These are phyloP conservation scores for Drosophila paracracens DNA, from an alignment of 2,888 invertebrate genomes.

Conservation along the genomic window DNA sequence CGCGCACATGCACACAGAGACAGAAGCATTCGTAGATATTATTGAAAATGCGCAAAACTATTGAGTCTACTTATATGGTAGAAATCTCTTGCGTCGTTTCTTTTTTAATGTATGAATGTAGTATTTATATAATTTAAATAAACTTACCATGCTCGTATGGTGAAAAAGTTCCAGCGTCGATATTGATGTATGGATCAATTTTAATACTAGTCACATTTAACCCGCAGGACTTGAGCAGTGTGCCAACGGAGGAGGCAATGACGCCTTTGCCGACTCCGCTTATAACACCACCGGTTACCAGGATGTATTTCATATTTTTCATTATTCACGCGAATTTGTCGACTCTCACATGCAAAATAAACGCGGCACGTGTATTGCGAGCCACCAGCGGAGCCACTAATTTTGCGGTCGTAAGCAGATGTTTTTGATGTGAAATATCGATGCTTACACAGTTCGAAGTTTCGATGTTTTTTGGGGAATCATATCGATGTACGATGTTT, in stretches of 20 bases:
- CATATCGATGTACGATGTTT: background rate
- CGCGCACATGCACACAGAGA: background rate
- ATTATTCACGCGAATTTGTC: background rate
- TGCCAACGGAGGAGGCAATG: constrained; percentile 97
- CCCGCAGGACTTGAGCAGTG: constrained; percentile 97
- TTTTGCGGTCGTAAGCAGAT: too few relatives aligned
- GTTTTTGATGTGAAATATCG: background rate
- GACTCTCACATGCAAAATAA: background rate
- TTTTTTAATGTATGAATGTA: background rate
- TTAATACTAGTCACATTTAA: constrained; percentile 99
- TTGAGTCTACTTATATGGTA: background rate
- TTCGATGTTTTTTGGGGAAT: background rate
- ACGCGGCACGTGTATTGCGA: constrained; percentile 24
- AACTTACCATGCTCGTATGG: constrained; percentile 98
- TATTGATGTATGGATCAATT: constrained; percentile 99
- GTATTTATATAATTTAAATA: background rate
- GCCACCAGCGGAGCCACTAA: background rate
- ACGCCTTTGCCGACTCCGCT: constrained; percentile 99
- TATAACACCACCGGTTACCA: constrained; percentile 99
- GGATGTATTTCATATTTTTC: constrained; percentile 95
- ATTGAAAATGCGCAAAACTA: constrained; percentile 82
- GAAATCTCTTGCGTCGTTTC: constrained; percentile 34
- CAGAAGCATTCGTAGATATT: background rate
- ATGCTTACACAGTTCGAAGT: background rate
- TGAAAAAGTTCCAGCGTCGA: constrained; percentile 99